Evolutionary conservation across 2,888 invertebrate species (phyloP).

Genomic region (Eubasilissa splendida): DNA sequence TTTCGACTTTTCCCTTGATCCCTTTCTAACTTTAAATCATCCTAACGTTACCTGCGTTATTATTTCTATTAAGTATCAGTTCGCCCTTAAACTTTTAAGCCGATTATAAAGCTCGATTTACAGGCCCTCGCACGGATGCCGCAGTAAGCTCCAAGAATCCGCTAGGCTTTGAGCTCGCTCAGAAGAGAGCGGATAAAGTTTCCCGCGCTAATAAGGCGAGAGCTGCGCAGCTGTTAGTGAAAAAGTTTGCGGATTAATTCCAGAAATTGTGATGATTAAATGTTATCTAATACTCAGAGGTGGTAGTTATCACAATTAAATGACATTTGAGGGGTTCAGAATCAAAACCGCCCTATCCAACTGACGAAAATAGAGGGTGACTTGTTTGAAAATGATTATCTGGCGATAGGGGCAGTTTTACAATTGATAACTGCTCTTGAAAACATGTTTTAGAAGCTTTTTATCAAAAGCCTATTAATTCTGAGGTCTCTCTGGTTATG

Average conservation of each 20-base stretch:
- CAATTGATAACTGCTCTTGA: too few species aligned
- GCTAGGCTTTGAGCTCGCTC: conserved; percentile 1
- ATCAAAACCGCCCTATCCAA: too few species aligned
- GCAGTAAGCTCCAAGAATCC: not conserved
- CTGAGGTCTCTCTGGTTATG: too few species aligned
- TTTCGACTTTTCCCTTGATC: too few species aligned
- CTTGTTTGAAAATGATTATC: too few species aligned
- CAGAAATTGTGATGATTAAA: not conserved
- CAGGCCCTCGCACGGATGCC: not conserved
- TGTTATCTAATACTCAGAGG: not conserved
- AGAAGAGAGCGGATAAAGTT: conserved; percentile 1
- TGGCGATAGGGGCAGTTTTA: too few species aligned
- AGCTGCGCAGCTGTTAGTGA: not conserved
- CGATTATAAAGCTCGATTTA: conserved; percentile 11
- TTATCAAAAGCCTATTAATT: too few species aligned
- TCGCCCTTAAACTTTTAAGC: conserved; percentile 16
- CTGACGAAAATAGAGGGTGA: too few species aligned
- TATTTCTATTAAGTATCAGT: conserved; percentile 16
- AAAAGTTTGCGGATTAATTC: conserved; percentile 21
- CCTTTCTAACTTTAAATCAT: too few species aligned
- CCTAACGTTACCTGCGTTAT: not conserved
- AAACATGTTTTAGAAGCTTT: too few species aligned
- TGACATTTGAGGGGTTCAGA: not conserved
- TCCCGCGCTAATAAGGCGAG: conserved; percentile 22
- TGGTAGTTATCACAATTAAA: not conserved